phyloP scores from a whole-genome alignment of 2,113 vertebrate species.

The Alaudala cheleensis region DNA sequence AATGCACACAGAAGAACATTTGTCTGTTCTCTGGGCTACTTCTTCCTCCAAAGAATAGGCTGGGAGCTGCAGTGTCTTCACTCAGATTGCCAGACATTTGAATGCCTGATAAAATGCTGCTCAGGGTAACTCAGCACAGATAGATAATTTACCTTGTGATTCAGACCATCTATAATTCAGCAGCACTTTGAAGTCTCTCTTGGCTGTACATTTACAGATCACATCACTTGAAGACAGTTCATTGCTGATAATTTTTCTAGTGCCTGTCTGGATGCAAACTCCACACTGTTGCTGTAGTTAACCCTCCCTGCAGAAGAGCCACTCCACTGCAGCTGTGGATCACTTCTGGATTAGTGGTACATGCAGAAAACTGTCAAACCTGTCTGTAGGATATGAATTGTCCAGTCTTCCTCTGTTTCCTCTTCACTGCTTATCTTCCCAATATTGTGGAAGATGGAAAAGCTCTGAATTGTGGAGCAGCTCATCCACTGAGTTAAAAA shows the following conservation, averaged over 20 bases:
- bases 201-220: background rate
- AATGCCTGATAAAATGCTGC: background rate
- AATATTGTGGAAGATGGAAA: background rate
- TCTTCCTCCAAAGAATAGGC: slow-evolving; percentile 1
- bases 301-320: background rate
- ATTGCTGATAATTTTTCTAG: background rate
- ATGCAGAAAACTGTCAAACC: background rate
- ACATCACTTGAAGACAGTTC: background rate
- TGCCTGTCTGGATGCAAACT: background rate
- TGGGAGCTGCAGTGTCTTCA: background rate
- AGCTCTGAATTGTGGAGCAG: background rate
- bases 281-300: background rate
- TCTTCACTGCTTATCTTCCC: background rate
- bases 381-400: background rate
- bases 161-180: background rate
- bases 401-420: background rate
- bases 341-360: background rate
- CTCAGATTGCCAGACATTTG: background rate
- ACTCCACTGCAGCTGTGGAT: background rate
- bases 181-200: background rate
- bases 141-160: background rate
- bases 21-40: slow-evolving; percentile 48
- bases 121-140: background rate
- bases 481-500: background rate
- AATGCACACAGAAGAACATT: slow-evolving; percentile 51